phyloP scores from a whole-genome alignment of 2,888 invertebrate genomes.

The Troides helena region DNA sequence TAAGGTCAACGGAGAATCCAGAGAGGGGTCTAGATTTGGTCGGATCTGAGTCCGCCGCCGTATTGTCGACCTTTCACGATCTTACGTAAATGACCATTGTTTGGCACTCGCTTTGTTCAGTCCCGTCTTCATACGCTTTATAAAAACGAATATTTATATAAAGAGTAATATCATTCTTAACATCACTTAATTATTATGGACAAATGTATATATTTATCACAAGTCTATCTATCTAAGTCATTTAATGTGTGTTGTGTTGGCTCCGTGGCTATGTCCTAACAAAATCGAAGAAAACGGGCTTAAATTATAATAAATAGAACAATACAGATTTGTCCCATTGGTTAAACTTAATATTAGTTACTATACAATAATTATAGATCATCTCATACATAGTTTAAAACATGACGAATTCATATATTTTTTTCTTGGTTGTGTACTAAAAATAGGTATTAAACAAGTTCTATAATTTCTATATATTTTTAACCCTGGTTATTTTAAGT shows the following conservation, averaged over 20 bases:
- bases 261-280: background rate
- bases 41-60: background rate
- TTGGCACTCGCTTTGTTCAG: conserved; percentile 14
- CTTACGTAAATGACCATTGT: conserved; percentile 23
- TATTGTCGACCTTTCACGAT: conserved; percentile 2
- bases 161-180: background rate
- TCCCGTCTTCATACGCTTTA: conserved; percentile 10
- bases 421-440: too few species aligned
- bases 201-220: background rate
- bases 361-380: background rate
- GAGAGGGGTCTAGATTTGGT: conserved; percentile 9
- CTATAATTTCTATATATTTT: too few species aligned
- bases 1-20: conserved; percentile 13
- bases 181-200: too few species aligned
- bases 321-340: background rate
- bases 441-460: too few species aligned
- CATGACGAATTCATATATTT: background rate
- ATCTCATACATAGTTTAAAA: background rate
- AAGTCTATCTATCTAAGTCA: background rate
- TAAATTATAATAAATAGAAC: background rate
- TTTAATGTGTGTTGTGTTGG: background rate
- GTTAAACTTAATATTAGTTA: background rate
- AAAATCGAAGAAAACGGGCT: background rate
- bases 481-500: too few species aligned
- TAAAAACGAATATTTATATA: conserved; percentile 1